Evolutionary conservation across 2,888 invertebrate species (phyloP), one percentile per base, ranked within the genome.

Genomic region (Apodemia hepburni): DNA sequence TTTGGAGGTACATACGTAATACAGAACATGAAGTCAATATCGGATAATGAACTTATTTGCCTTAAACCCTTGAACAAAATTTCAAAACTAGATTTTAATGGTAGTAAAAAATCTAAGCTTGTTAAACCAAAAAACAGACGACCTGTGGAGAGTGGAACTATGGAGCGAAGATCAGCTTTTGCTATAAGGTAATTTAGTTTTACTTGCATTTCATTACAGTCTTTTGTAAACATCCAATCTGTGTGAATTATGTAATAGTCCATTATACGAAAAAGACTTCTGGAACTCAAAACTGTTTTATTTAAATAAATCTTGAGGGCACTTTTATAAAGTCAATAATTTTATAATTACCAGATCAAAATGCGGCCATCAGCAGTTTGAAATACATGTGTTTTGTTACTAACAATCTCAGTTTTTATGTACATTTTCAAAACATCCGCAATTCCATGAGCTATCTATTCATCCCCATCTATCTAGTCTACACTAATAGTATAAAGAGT

Each of bases 1-100:
- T 99, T 99, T 81, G 98, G 98, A 42, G 98, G 99, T 61, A 98
- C 98, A 9, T 99, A 95, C 88, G 95, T 97, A 0, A 94, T 99
- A 18, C 95, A 96, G 81, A 98, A 98, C 80, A 94, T 99, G 93
- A 98, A 98, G 85, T 97, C 98, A 27, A 95, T 98, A 77, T 96
- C 97, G 70, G 96, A 98, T 69, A 96, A 96, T 75, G 97, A 98
- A 76, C 89, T 98, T 65, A 96, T 99, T 73, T 96, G 96, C 78
- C 96, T 98, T 81, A 97, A 97, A 81, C 96, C 98, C 2, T 87
- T 98, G 62, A 94, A 94, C 73, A 95, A 96, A 78, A 93, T 97
- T 64, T 94, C 95, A 51, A 93, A 94, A 64, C 87, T 98, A 71
- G 94, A 96, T 76, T 97, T 98, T 71, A 96, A 96, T 81, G 93